Conservation (phyloP, 2,888 invertebrate species). For the Pollenia griseotomentosa region DNA sequence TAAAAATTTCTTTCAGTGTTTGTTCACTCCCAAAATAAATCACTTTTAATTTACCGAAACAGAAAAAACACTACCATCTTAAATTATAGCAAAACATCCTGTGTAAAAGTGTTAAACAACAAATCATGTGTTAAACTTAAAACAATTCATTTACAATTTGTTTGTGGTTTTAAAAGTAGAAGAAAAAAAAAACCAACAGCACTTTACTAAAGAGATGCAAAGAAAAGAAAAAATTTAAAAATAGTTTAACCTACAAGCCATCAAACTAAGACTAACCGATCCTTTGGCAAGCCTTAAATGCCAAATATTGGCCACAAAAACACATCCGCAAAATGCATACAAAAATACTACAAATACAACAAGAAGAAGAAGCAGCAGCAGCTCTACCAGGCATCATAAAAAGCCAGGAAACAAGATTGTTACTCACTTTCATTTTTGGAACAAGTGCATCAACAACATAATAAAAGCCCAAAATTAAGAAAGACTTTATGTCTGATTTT, state of each 20-base stretch:
- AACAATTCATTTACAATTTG: constrained; percentile 74
- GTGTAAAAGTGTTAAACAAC: constrained; percentile 63
- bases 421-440: constrained; percentile 41
- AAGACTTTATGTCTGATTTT: constrained; percentile 56
- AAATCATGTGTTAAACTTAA: constrained; percentile 72
- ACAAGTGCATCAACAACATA: constrained; percentile 63
- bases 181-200: neutral
- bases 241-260: constrained; percentile 19
- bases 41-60: neutral
- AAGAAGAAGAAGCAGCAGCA: neutral
- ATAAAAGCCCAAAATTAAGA: constrained; percentile 70
- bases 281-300: constrained; percentile 76
- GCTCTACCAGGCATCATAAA: neutral
- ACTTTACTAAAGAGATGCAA: constrained; percentile 3
- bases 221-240: constrained; percentile 8
- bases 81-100: constrained; percentile 54
- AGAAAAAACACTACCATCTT: neutral
- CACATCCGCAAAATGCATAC: constrained; percentile 81
- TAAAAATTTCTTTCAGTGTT: neutral
- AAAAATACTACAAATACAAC: constrained; percentile 47
- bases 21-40: neutral
- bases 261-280: constrained; percentile 59
- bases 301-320: constrained; percentile 84
- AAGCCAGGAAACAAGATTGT: constrained; percentile 53
- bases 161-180: constrained; percentile 58